Base-by-base conservation (phyloP, 2,113 vertebrate species). In the Abramis brama region DNA sequence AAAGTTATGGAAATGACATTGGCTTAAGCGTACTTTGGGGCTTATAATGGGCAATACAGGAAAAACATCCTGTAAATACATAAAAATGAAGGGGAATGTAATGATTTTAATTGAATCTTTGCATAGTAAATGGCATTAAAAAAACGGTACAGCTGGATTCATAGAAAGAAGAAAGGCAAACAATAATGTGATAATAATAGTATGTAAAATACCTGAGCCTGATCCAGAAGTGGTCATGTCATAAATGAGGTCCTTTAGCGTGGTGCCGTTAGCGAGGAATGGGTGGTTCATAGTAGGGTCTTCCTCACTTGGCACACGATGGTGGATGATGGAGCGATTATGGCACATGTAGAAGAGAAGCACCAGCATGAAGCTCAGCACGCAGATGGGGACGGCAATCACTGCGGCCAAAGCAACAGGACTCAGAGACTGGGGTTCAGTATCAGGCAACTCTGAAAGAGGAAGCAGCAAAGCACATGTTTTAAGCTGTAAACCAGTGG, bases 151-250 rank as follows among this genome's bases (percentile, higher is more conserved):
- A 43, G 2, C 36, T 12, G 1, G 10, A 43, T 11, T 71, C 8
- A 11, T 70, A 70, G 33, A 71, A 43, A 39, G 21, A 23, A 43
- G 68, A 71, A 27, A 71, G 36, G 36, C 1, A 23, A 23, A 62
- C n/a, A 70, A 71, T 36, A 43, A 71, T 36, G 36, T 43, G 13
- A 25, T 25, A 25, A 27, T 75, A 47, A 19, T 27, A 50, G 19
- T 36, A 79, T 80, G 39, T 30, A 36, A 82, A 52, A 70, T 19
- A 98, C 97, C 97, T 95, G 97, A 99, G 76, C 97, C 98, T 86
- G 97, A 99, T 43, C 97, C 97, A 0, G 97, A 99, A 62, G 98
- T 99, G 85, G 97, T 99, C 97, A 99, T 97, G 91, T 99, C 97
- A 50, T 98, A 99, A 94, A 99, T 99, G 86, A 99, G 95, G 92